phyloP scores from a whole-genome alignment of 1,140 invertebrate species.

The Diploscapter pachys region DNA sequence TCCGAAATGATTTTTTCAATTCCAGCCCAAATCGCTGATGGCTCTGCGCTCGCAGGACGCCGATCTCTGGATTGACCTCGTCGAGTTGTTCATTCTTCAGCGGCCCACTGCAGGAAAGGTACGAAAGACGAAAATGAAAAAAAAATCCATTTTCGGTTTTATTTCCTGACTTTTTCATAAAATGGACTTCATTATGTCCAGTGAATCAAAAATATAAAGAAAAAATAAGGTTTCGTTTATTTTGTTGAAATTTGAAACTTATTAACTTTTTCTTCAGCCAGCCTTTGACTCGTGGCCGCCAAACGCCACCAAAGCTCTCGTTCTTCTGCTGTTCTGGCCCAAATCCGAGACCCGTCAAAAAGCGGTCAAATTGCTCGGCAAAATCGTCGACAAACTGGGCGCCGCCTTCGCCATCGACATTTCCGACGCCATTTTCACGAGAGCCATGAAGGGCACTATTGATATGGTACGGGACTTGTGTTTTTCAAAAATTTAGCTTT shows the following conservation, averaged over 20 bases:
- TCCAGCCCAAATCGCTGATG: conserved; percentile 1
- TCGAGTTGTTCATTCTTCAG: conserved; percentile 8
- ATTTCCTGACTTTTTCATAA: neutral
- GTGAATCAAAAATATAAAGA: neutral
- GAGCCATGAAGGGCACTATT: conserved; percentile 16
- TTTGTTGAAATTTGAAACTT: neutral
- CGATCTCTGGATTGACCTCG: conserved; percentile 4
- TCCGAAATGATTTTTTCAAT: no score
- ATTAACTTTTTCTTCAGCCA: neutral
- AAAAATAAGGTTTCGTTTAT: conserved; percentile 9
- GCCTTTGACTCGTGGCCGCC: neutral
- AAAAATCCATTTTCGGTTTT: neutral
- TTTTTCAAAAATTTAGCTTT: neutral
- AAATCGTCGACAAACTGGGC: conserved; percentile 1
- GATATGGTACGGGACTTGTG: conserved; percentile 9
- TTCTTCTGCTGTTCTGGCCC: conserved; percentile 27
- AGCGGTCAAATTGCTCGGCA: conserved; percentile 2
- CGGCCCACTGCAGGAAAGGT: no score
- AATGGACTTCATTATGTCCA: neutral
- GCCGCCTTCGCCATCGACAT: conserved; percentile 17
- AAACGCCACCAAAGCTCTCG: conserved; percentile 5
- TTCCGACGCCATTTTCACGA: conserved; percentile 20
- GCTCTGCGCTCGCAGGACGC: conserved; percentile 4
- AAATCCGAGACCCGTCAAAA: conserved; percentile 21
- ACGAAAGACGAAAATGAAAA: conserved; percentile 7